Base-by-base conservation (phyloP, 2,888 invertebrate species). In the Ophioninae sp. region DNA sequence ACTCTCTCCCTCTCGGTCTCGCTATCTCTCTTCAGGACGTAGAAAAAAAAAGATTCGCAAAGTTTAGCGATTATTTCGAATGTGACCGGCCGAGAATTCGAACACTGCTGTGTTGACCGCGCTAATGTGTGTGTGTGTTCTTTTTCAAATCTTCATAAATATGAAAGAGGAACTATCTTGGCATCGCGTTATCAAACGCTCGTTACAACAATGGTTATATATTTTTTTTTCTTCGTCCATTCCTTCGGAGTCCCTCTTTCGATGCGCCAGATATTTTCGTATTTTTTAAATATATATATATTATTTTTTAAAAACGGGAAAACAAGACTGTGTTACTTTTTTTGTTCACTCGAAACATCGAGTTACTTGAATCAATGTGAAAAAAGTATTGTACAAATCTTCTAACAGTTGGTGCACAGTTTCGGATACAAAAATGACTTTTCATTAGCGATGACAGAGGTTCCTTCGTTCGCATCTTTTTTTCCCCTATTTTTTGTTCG, bases 91-190 rank as follows among this genome's bases (percentile, higher is more conserved):
- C 23, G 20, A 61, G 50, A 74, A 62, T 62, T 13, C 37, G 6
- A 20, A 44, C 41, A 61, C 73, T 44, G 37, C 62, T 13, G 13
- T 50, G 13, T 50, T 10, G 2, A 50, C 0, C 13, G 50, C 13
- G 50, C 50, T 13, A 13, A 50, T 50, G 30, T 30, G 30, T 30
- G 30, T 30, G 30, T 30, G 30, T 30, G 30, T 30, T 30, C 3
- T 59, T 7, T 30, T 56, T 7, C 30, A 50, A 50, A 17, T 39
- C 69, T 67, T 61, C 20, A 61, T 50, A 30, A 59, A 70, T 75
- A 69, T 70, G 77, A 81, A 81, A 77, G 73, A 82, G 82, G 79
- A 82, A 82, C 82, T 70, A 79, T 75, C 7, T 57, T 72, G 39
- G 72, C 78, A 64, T 70, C 59, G 59, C 64, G 50, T 65, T 74